These are phyloP conservation scores for Blera fallax DNA, from an alignment of 2,888 invertebrate species.

Conservation along the genomic window DNA sequence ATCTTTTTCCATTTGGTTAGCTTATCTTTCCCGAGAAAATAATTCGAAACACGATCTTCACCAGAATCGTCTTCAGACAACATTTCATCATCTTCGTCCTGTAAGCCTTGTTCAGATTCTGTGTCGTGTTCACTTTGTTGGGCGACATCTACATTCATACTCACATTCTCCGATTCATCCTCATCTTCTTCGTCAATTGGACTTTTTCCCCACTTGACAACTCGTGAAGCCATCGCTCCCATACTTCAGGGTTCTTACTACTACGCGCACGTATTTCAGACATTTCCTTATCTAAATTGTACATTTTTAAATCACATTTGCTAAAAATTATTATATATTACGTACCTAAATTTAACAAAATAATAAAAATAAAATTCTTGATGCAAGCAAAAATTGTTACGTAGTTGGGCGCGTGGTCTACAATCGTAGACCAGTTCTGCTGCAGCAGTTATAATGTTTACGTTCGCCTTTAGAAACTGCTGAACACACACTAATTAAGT, in stretches of 20 bases:
- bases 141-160: not conserved
- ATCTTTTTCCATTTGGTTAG: too few species aligned
- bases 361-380: not conserved
- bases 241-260: too few species aligned
- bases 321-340: not conserved
- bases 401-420: not conserved
- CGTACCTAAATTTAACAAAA: not conserved
- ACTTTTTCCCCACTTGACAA: not conserved
- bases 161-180: not conserved
- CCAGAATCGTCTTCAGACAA: not conserved
- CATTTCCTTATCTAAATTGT: not conserved
- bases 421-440: not conserved
- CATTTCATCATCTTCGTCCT: not conserved
- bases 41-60: not conserved
- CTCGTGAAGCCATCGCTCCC: not conserved
- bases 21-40: too few species aligned
- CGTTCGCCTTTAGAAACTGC: not conserved
- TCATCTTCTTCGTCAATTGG: not conserved
- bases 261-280: not conserved
- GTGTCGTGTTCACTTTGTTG: not conserved
- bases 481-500: not conserved
- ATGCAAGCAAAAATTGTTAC: not conserved
- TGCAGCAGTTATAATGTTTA: not conserved
- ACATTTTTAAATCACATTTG: not conserved
- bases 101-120: not conserved